These are phyloP conservation scores for Tinamus major DNA, from an alignment of 2,797 vertebrate genomes.

Conservation along the genomic window DNA sequence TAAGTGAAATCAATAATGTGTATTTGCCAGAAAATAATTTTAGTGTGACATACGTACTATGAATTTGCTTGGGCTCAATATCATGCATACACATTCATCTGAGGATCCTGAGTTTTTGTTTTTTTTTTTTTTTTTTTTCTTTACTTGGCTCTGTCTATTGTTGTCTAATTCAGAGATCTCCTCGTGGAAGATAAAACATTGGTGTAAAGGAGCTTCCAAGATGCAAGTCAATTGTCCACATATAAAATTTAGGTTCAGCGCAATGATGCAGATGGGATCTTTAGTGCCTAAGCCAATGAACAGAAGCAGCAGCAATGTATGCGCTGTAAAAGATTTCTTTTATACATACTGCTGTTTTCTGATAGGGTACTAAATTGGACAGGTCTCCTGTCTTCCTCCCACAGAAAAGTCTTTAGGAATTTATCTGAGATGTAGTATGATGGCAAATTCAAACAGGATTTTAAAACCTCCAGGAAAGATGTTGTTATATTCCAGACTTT, in stretches of 20 bases:
- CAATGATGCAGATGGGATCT: rapidly evolving
- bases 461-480: neutral
- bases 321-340: neutral
- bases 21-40: neutral
- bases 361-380: neutral
- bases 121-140: neutral
- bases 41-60: rapidly evolving
- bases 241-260: neutral
- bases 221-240: neutral
- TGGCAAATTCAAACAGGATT: neutral
- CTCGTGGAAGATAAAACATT: neutral
- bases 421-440: neutral
- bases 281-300: neutral
- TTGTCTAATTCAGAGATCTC: neutral
- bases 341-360: rapidly evolving
- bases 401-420: neutral
- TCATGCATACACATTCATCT: neutral
- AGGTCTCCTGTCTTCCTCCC: neutral
- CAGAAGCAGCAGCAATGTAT: neutral
- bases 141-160: neutral
- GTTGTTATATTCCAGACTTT: neutral
- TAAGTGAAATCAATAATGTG: neutral
- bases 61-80: neutral
- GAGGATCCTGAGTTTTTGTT: too few species aligned
- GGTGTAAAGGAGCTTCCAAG: neutral